Evolutionary conservation across 2,113 vertebrate genomes (phyloP).

Genomic region (Antechinus flavipes): DNA sequence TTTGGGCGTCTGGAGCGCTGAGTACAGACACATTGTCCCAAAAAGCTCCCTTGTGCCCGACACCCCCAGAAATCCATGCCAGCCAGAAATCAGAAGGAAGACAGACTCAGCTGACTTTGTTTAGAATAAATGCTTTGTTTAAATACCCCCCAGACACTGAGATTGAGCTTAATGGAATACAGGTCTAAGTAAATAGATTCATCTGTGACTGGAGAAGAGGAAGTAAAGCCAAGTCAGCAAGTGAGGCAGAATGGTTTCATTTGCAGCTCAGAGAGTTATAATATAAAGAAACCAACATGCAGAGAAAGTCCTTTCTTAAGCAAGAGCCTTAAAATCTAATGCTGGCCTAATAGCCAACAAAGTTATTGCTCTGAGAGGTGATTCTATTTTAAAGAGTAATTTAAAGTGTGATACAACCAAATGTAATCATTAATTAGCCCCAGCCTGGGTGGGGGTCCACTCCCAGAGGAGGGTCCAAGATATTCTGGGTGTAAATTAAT

Average conservation of each 20-base stretch:
- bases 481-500: not conserved
- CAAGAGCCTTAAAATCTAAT: not conserved
- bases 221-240: not conserved
- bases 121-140: not conserved
- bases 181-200: slow-evolving; percentile 3
- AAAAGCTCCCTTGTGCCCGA: slow-evolving; percentile 68
- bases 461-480: not conserved
- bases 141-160: not conserved
- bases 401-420: not conserved
- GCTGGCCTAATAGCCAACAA: not conserved
- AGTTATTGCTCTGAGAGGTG: not conserved
- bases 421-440: not conserved
- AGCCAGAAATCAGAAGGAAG: slow-evolving; percentile 3
- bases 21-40: slow-evolving; percentile 7
- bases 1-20: slow-evolving; percentile 74
- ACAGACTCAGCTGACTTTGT: not conserved
- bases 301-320: not conserved
- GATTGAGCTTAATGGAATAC: not conserved
- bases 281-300: not conserved
- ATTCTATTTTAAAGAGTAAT: not conserved
- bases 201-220: not conserved
- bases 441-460: not conserved
- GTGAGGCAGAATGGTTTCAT: not conserved
- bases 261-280: not conserved
- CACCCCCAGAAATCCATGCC: slow-evolving; percentile 57